Percentiles rank a stretch among this genome's conserved stretches.
These are phyloP conservation scores for Dynastes hyllus DNA, from an alignment of 2,888 invertebrate species.

Conservation along the genomic window DNA sequence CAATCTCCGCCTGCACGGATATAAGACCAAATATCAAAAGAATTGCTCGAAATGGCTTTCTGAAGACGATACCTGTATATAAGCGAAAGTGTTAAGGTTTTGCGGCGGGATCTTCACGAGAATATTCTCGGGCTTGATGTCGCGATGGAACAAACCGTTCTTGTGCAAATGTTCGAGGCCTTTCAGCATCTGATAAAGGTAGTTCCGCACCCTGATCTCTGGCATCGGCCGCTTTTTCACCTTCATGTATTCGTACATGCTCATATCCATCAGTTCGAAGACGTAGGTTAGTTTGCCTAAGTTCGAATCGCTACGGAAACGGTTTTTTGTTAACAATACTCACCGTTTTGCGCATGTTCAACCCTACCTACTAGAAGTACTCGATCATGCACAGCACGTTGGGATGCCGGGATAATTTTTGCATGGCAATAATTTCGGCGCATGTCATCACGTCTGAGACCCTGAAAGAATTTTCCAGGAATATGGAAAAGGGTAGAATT, in stretches of 20 bases:
- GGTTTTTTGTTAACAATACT: slow-evolving; percentile 46
- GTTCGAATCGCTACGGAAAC: slow-evolving; percentile 73
- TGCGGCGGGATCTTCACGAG: slow-evolving; percentile 73
- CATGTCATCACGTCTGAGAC: slow-evolving; percentile 72
- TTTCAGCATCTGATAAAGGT: slow-evolving; percentile 76
- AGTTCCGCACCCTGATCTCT: slow-evolving; percentile 74
- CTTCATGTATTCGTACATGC: slow-evolving; percentile 78
- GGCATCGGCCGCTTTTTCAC: slow-evolving; percentile 71
- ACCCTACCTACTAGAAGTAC: slow-evolving; percentile 75
- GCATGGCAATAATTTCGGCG: slow-evolving; percentile 77
- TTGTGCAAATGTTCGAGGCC: slow-evolving; percentile 78
- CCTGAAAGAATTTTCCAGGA: slow-evolving; percentile 60
- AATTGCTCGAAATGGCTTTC: neutral
- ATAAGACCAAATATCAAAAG: neutral
- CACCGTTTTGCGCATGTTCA: slow-evolving; percentile 45
- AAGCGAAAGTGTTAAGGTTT: neutral
- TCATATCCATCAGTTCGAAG: slow-evolving; percentile 82
- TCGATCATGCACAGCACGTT: slow-evolving; percentile 78
- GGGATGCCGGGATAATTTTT: slow-evolving; percentile 75
- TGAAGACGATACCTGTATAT: neutral
- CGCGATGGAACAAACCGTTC: slow-evolving; percentile 79
- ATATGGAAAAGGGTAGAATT: neutral
- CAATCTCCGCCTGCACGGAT: slow-evolving; percentile 67
- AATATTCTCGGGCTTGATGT: slow-evolving; percentile 83
- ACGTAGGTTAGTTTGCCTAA: slow-evolving; percentile 76